These are phyloP conservation scores for Pardalotus punctatus DNA, from an alignment of 2,113 vertebrate species.

Conservation along the genomic window DNA sequence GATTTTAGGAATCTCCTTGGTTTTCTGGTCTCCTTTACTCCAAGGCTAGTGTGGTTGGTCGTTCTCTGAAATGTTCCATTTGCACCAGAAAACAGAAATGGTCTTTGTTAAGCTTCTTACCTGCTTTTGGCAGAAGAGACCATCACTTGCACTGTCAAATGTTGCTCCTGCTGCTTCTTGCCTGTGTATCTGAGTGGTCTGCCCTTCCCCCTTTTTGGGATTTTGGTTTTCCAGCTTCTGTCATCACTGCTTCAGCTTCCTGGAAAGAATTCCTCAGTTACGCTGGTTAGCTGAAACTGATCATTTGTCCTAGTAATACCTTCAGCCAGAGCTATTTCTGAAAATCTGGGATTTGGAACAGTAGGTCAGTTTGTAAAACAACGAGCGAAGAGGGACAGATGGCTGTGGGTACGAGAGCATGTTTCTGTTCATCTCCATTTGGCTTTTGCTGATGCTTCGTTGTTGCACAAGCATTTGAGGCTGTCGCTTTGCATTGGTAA, in stretches of 20 bases:
- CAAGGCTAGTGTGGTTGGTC: not conserved
- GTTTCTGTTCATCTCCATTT: constrained; percentile 47
- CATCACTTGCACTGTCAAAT: not conserved
- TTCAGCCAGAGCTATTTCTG: constrained; percentile 35
- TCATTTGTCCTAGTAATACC: constrained; percentile 1
- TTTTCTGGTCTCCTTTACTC: not conserved
- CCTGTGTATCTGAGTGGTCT: not conserved
- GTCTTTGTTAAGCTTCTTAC: not conserved
- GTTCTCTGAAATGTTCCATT: not conserved
- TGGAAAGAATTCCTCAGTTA: constrained; percentile 11
- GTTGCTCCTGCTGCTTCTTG: not conserved
- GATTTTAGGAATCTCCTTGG: not conserved
- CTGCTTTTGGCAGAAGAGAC: not conserved
- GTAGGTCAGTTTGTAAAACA: constrained; percentile 60
- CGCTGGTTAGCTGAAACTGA: constrained; percentile 2
- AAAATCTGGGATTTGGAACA: constrained; percentile 60
- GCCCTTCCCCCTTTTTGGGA: not conserved
- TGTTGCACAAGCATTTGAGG: not conserved
- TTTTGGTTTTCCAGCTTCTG: constrained; percentile 35
- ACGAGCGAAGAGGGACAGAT: constrained; percentile 21
- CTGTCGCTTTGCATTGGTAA: not conserved
- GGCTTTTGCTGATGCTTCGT: constrained; percentile 4
- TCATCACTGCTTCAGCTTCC: not conserved
- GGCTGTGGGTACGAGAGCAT: not conserved
- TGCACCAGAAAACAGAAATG: not conserved